A percentile compares a stretch with the other conserved stretches of the same genome.
Conservation (phyloP, 2,113 vertebrate species). For the Varanus salvator region DNA sequence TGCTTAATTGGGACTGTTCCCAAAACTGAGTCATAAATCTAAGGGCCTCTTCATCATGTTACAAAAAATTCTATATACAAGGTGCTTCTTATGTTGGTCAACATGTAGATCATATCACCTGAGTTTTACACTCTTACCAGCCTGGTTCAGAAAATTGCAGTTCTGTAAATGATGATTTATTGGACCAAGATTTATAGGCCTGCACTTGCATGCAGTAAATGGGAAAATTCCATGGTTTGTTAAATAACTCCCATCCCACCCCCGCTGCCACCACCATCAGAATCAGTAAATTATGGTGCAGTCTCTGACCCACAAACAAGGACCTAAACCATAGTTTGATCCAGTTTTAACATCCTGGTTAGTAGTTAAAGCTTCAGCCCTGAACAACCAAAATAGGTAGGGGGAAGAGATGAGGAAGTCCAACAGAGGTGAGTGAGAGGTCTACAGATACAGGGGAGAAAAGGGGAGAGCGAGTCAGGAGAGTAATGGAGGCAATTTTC, state of each 20-base stretch:
- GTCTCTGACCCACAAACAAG: too few relatives aligned
- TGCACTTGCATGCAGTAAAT: neutral
- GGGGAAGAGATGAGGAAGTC: too few relatives aligned
- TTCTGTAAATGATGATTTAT: neutral
- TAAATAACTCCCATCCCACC: neutral
- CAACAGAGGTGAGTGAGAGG: too few relatives aligned
- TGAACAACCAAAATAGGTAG: too few relatives aligned
- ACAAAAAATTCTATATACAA: conserved; percentile 4
- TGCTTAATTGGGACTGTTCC: conserved; percentile 57
- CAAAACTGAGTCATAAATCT: conserved; percentile 49
- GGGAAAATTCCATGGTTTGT: neutral
- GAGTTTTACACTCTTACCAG: neutral
- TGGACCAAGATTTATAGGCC: neutral
- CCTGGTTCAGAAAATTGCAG: neutral
- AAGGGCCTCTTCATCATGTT: conserved; percentile 1
- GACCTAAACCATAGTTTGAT: too few relatives aligned
- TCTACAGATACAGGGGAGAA: too few relatives aligned
- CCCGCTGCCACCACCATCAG: too few relatives aligned
- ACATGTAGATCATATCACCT: neutral
- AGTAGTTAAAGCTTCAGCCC: too few relatives aligned
- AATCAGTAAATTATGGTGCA: too few relatives aligned
- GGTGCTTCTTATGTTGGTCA: neutral
- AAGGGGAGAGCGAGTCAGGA: too few relatives aligned
- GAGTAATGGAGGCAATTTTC: too few relatives aligned
- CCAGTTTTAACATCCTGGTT: too few relatives aligned